Evolutionary conservation across 2,113 vertebrate genomes (phyloP), one percentile per base, ranked within the genome.

Genomic region (Rhizomys pruinosus): DNA sequence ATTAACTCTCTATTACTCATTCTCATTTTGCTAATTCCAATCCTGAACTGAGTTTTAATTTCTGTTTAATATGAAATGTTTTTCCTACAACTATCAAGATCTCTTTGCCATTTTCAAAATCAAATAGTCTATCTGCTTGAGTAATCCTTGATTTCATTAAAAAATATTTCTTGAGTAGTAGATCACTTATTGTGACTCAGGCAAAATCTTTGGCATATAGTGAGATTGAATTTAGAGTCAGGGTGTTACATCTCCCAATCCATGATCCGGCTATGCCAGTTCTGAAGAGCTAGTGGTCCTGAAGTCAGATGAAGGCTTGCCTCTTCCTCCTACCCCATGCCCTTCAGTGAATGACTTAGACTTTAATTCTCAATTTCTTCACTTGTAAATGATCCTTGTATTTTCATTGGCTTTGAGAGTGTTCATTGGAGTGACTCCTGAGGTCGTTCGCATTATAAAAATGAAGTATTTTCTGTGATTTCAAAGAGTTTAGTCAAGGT

Each of bases 1-100:
- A 89, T 94, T 94, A 93, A 81, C 59, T 88, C 77, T 79, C n/a
- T 55, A 63, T 85, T 80, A 63, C 19, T n/a, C 52, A 32, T 72
- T 93, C 74, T 89, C 19, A 16, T 92, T 90, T 82, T 80, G 61
- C 10, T 25, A 64, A 39, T 77, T 93, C 47, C 39, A 84, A 76
- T 82, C 29, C 23, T 85, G 80, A 86, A 66, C 39, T 25, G 61
- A 89, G 44, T 59, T 66, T 92, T 61, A 79, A 57, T 93, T 82
- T 89, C 25, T 32, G 9, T 29, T 86, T 47, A 77, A 47, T 59
- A 59, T 11, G 68, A 74, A 27, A 89, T n/a, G 73, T 27, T 0
- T 13, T 76, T 90, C 57, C 23, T 47, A 78, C 82, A 87, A 7
- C 23, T 59, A 34, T 22, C n/a, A 20, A 93, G 10, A 68, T 66